Percentiles rank a stretch among this genome's conserved stretches.
Evolutionary conservation across 2,113 vertebrate species (phyloP).

Genomic region (Bubalus kerabau): DNA sequence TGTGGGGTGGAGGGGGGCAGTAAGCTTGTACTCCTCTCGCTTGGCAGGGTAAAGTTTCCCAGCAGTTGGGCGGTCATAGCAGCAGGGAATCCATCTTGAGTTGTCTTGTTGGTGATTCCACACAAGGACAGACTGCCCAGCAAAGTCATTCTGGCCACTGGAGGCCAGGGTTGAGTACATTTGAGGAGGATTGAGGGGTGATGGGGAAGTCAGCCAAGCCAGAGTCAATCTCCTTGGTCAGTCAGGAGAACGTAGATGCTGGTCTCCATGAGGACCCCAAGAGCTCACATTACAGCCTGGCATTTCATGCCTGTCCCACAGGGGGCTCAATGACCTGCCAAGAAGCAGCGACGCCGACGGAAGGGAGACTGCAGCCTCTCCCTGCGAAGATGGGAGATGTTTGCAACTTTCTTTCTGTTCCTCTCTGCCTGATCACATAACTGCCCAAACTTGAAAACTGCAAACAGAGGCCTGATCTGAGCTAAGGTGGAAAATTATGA

Average conservation of each 20-base stretch:
- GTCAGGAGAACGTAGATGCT: background rate
- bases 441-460: background rate
- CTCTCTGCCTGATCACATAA: background rate
- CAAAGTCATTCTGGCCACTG: background rate
- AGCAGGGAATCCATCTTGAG: background rate
- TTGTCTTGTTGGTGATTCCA: background rate
- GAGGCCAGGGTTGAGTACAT: background rate
- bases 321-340: rapidly evolving
- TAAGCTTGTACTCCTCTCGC: background rate
- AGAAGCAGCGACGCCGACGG: background rate
- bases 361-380: background rate
- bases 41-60: background rate
- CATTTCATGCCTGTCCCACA: background rate
- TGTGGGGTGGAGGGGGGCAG: background rate
- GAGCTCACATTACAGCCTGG: rapidly evolving
- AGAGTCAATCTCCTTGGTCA: background rate
- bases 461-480: background rate
- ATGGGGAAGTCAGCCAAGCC: background rate
- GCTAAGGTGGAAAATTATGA: background rate
- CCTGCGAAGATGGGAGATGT: background rate
- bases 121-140: background rate
- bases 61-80: background rate
- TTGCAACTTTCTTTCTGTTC: background rate
- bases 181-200: too few species aligned
- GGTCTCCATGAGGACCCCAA: background rate